Conservation (phyloP, 2,797 vertebrate genomes). For the Propithecus deckenii region DNA sequence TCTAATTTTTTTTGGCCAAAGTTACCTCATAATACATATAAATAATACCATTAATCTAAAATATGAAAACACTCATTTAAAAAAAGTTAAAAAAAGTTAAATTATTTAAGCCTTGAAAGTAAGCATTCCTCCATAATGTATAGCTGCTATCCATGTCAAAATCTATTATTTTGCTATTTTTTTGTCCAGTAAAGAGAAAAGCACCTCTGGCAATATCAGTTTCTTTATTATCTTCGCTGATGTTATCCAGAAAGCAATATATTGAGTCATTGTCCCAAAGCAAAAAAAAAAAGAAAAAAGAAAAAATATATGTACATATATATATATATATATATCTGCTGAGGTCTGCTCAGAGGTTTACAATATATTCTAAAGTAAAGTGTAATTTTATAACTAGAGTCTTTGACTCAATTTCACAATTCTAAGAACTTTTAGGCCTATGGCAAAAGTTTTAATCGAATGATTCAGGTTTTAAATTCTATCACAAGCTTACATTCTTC, state of each 20-base stretch:
- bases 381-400: conserved; percentile 60
- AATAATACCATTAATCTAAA: not conserved
- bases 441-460: conserved; percentile 59
- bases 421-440: conserved; percentile 47
- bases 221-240: conserved; percentile 57
- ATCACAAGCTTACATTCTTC: conserved; percentile 41
- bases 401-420: conserved; percentile 58
- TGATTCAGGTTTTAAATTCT: conserved; percentile 61
- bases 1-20: not conserved
- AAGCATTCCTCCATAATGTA: conserved; percentile 14
- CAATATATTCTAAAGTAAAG: conserved; percentile 58
- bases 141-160: conserved; percentile 46
- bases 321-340: not conserved
- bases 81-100: conserved; percentile 18
- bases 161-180: conserved; percentile 59
- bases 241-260: conserved; percentile 46
- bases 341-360: conserved; percentile 56
- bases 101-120: conserved; percentile 35
- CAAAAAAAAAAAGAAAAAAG: not conserved
- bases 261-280: conserved; percentile 67
- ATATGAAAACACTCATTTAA: not conserved
- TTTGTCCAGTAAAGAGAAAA: conserved; percentile 59
- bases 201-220: conserved; percentile 47
- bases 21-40: not conserved
- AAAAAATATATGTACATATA: not conserved